Evolutionary conservation across 2,888 invertebrate species (phyloP), one percentile per base, ranked within the genome.

Genomic region (Chalcosyrphus nemorum): DNA sequence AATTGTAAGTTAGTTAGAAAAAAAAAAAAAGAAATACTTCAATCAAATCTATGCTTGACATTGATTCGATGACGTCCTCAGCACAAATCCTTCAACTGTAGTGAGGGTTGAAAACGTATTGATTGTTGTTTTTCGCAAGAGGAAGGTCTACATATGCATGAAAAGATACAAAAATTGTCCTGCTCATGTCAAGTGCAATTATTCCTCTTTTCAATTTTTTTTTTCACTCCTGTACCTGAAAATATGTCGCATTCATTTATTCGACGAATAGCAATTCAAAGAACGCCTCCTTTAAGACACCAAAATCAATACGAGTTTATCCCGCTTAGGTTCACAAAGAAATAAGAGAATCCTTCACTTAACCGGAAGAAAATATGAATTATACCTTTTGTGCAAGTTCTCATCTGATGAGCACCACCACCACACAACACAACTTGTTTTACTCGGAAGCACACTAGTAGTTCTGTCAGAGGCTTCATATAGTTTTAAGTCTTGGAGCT

Each of bases 111-210:
- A 29, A 70, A 76, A 45, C 70, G 43, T 76, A 76, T 81, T 71
- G 81, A 76, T 76, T 72, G 43, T 75, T 59, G 21, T 38, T 61
- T 38, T 50, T 57, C 11, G 57, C 19, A 21, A 81, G 41, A 50
- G 43, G 47, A 61, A 52, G 13, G 50, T 50, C 65, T 71, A n/a
- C n/a, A n/a, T n/a, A n/a, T 71, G 57, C 63, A 81, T 71, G 65
- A 76, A 81, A 54, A 41, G 61, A 57, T 59, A 76, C 54, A 63
- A 56, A 76, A 76, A 71, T 71, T 81, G 76, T 76, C 81, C 57
- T 71, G 65, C 59, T 65, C 65, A 76, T 70, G 76, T 76, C 65
- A 71, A 76, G 81, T 81, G 81, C 76, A 81, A 81, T 81, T 65
- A 65, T 63, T 81, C 45, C 35, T 76, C 81, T 76, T 65, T 76